phyloP scores from a whole-genome alignment of 2,797 vertebrate species.

The Ctenochaetus hawaiiensis region DNA sequence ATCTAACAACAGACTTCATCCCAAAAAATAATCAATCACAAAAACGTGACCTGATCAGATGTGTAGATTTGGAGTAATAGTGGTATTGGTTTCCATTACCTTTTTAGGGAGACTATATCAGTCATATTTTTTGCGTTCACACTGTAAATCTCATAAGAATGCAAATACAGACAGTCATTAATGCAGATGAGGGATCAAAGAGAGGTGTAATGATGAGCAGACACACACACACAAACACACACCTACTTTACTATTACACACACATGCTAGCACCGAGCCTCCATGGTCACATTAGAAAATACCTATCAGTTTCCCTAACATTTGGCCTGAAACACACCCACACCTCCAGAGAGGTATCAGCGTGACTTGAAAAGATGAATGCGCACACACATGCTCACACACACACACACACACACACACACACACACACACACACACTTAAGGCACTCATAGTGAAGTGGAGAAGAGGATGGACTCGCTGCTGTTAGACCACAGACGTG shows the following conservation, averaged over 20 bases:
- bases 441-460: constrained; percentile 37
- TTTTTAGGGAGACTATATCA: not conserved
- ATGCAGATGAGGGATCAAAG: constrained; percentile 50
- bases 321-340: constrained; percentile 70
- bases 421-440: constrained; percentile 23
- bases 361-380: constrained; percentile 59
- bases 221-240: constrained; percentile 34
- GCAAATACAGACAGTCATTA: constrained; percentile 49
- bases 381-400: constrained; percentile 22
- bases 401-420: constrained; percentile 16
- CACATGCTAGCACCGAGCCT: constrained; percentile 28
- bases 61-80: not conserved
- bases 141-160: constrained; percentile 18
- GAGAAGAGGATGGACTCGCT: constrained; percentile 37
- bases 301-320: constrained; percentile 57
- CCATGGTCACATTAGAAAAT: constrained; percentile 55
- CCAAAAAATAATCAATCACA: not conserved
- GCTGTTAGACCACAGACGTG: constrained; percentile 34
- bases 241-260: constrained; percentile 29
- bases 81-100: not conserved
- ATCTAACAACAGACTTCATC: not conserved
- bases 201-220: constrained; percentile 51
- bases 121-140: constrained; percentile 9
- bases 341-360: constrained; percentile 56
- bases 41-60: not conserved